A percentile compares a stretch with the other conserved stretches of the same genome.
Conservation (phyloP, 1,140 invertebrate genomes). For the Eumeta japonica region DNA sequence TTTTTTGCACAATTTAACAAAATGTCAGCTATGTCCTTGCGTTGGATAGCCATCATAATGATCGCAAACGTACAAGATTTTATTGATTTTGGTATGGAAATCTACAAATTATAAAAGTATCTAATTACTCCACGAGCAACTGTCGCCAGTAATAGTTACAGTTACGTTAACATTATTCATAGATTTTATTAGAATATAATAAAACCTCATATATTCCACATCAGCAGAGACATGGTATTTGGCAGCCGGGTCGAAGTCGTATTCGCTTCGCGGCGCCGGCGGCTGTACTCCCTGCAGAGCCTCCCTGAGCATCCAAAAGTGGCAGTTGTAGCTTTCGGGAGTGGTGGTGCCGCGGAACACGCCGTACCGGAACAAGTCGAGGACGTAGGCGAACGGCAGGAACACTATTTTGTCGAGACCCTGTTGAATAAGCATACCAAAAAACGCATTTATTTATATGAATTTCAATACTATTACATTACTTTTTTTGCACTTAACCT, state of each 20-base stretch:
- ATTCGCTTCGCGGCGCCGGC: constrained; percentile 70
- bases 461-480: no score
- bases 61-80: no score
- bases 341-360: constrained; percentile 76
- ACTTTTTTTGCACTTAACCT: no score
- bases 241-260: constrained; percentile 83
- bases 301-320: constrained; percentile 74
- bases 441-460: background rate
- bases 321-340: constrained; percentile 71
- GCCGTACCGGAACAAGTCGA: constrained; percentile 86
- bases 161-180: no score
- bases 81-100: no score
- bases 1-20: no score
- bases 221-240: constrained; percentile 83
- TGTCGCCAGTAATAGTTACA: no score
- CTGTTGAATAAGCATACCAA: constrained; percentile 24
- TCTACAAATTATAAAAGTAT: no score
- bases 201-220: constrained; percentile 78
- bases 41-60: no score
- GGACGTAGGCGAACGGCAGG: constrained; percentile 81
- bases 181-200: background rate
- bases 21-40: no score
- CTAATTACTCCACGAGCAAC: no score
- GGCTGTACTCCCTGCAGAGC: constrained; percentile 79
- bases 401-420: constrained; percentile 88